Percentiles rank a stretch among this genome's conserved stretches.
These are phyloP conservation scores for Hippoglossus hippoglossus DNA, from an alignment of 2,797 vertebrate genomes.

Conservation along the genomic window DNA sequence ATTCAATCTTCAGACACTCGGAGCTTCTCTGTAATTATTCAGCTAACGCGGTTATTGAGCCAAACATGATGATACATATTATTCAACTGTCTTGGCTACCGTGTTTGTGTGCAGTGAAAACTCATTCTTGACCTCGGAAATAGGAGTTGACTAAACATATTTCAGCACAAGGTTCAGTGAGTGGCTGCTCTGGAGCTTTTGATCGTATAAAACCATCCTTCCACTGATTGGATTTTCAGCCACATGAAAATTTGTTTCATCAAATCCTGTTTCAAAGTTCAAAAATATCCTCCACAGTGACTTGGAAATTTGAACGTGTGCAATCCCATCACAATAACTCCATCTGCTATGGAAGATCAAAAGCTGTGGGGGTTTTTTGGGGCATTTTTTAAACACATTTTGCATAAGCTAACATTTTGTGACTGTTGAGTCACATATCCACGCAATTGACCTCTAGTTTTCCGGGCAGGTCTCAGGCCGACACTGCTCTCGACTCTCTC, in stretches of 20 bases:
- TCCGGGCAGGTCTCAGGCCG: not conserved
- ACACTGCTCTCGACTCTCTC: not conserved
- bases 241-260: not conserved
- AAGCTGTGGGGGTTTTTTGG: not conserved
- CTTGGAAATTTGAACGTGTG: not conserved
- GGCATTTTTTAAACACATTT: not conserved
- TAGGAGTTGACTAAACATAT: not conserved
- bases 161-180: not conserved
- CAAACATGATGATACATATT: not conserved
- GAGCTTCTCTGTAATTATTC: conserved; percentile 15
- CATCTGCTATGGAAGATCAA: not conserved
- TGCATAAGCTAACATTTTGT: not conserved
- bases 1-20: conserved; percentile 1
- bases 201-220: not conserved
- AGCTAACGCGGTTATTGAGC: not conserved
- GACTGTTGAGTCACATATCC: not conserved
- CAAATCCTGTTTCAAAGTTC: conserved; percentile 1
- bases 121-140: conserved; percentile 5
- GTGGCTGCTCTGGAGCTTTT: conserved; percentile 1
- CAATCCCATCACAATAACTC: not conserved
- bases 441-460: not conserved
- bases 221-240: not conserved
- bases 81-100: not conserved
- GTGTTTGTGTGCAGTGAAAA: conserved; percentile 5
- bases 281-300: not conserved